Evolutionary conservation across 1,140 invertebrate species (phyloP).

Genomic region (Lucilia cuprina): DNA sequence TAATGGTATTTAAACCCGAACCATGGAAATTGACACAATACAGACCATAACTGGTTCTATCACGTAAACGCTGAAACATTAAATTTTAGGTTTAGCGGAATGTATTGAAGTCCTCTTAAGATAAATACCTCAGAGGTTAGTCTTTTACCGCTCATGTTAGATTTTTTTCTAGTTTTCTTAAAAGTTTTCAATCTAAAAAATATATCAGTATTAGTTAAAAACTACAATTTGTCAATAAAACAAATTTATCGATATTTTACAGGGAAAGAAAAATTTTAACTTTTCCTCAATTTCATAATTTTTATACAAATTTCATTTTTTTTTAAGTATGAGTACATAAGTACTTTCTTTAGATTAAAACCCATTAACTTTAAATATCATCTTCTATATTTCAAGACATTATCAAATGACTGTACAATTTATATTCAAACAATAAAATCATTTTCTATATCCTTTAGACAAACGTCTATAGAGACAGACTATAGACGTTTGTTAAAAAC

Average conservation of each 20-base stretch:
- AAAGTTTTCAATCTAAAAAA: not conserved
- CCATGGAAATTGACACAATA: conserved; percentile 34
- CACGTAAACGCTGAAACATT: not conserved
- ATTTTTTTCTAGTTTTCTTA: not conserved
- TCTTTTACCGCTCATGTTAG: not conserved
- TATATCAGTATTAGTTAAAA: not conserved
- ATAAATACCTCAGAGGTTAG: not conserved
- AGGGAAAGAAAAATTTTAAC: too few species aligned
- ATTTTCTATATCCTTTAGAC: not conserved
- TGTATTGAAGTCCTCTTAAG: not conserved
- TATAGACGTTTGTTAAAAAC: not conserved
- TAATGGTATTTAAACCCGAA: not conserved
- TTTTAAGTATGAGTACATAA: not conserved
- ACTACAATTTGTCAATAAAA: not conserved
- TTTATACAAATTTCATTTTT: too few species aligned
- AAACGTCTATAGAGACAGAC: not conserved
- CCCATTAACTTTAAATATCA: not conserved
- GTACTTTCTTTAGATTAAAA: not conserved
- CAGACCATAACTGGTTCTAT: conserved; percentile 8
- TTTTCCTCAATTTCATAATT: too few species aligned
- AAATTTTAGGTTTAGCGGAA: not conserved
- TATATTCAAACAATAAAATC: conserved; percentile 10
- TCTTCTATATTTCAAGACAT: not conserved
- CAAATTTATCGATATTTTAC: not conserved
- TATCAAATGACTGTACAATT: conserved; percentile 12